Evolutionary conservation across 2,113 vertebrate species (phyloP).

Genomic region (Cygnus atratus): DNA sequence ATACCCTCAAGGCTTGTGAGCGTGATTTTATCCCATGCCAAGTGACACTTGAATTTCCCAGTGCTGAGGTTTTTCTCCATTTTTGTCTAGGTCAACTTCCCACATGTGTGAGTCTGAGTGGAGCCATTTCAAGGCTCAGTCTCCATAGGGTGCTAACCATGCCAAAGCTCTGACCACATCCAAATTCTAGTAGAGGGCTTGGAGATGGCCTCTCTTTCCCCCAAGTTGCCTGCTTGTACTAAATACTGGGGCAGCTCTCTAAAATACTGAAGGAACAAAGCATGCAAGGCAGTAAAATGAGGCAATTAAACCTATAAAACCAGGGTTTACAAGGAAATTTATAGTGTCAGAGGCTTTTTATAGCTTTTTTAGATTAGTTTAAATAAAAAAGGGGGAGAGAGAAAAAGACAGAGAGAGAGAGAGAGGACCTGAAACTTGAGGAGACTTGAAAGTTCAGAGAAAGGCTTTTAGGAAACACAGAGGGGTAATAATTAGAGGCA

Average conservation of each 20-base stretch:
- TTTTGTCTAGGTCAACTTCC: constrained; percentile 10
- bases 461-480: constrained; percentile 77
- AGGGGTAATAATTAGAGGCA: constrained; percentile 76
- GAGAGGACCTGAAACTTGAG: constrained; percentile 79
- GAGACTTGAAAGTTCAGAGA: constrained; percentile 81
- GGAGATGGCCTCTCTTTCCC: not conserved
- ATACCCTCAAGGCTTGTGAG: not conserved
- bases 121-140: not conserved
- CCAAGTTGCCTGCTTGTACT: constrained; percentile 35
- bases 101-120: not conserved
- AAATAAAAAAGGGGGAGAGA: constrained; percentile 71
- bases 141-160: not conserved
- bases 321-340: constrained; percentile 82
- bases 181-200: not conserved
- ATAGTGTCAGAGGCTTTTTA: constrained; percentile 84
- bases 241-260: constrained; percentile 67
- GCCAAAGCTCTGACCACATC: constrained; percentile 26
- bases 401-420: constrained; percentile 49
- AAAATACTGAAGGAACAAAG: constrained; percentile 77
- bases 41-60: not conserved
- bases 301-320: constrained; percentile 85
- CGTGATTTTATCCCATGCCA: not conserved
- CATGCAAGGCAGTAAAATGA: constrained; percentile 77
- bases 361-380: constrained; percentile 84
- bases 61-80: not conserved